Evolutionary conservation across 2,797 vertebrate species (phyloP).

Genomic region (Calcarius lapponicus): DNA sequence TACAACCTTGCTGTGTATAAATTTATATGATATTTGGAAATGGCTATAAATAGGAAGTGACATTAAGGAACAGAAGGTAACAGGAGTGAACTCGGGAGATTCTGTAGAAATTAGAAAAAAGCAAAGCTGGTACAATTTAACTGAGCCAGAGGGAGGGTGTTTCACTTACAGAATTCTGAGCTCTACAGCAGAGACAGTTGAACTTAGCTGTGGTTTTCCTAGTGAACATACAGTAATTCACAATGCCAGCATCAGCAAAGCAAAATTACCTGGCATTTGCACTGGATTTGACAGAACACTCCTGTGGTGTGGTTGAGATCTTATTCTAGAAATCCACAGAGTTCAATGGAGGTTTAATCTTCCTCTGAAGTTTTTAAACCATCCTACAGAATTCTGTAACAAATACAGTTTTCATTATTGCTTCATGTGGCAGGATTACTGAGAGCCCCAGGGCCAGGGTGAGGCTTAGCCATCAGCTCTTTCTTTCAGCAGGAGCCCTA

Average conservation of each 20-base stretch:
- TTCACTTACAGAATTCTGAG: not conserved
- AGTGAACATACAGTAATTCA: not conserved
- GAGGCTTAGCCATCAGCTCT: not conserved
- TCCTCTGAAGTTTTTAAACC: not conserved
- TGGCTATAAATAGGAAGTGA: not conserved
- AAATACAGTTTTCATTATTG: not conserved
- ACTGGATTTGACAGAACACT: not conserved
- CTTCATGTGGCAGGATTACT: not conserved
- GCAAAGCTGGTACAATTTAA: not conserved
- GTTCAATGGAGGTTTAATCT: not conserved
- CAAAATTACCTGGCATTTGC: not conserved
- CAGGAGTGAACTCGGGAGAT: not conserved
- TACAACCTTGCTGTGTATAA: not conserved
- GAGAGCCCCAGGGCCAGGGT: not conserved
- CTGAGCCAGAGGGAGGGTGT: not conserved
- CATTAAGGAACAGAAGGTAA: not conserved
- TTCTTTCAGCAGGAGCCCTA: constrained; percentile 42
- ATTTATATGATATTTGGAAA: not conserved
- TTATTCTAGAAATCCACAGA: not conserved
- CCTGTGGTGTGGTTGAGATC: not conserved
- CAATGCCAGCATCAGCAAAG: not conserved
- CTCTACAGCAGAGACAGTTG: not conserved
- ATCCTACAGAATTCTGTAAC: not conserved
- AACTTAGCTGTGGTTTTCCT: not conserved
- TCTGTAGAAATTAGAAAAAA: not conserved